Evolutionary conservation across 2,888 invertebrate species (phyloP).

Genomic region (Morpho deidamia): DNA sequence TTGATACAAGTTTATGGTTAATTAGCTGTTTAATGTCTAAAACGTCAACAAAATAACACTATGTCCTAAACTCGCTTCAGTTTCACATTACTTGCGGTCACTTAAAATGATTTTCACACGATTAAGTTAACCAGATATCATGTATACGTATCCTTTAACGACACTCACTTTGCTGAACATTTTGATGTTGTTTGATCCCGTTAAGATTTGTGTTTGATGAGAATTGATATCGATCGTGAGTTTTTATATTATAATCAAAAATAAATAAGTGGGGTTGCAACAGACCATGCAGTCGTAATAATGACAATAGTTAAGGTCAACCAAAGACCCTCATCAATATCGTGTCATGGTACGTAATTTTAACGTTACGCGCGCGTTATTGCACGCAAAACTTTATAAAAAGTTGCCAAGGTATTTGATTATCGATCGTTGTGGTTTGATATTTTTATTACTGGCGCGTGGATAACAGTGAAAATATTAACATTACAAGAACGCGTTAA

Average conservation of each 20-base stretch:
- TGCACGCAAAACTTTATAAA: slow-evolving; percentile 10
- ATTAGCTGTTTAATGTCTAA: too few species aligned
- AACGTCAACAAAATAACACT: slow-evolving; percentile 3
- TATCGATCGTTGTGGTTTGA: slow-evolving; percentile 3
- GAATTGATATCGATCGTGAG: slow-evolving; percentile 40
- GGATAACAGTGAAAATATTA: too few species aligned
- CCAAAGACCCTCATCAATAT: slow-evolving; percentile 44
- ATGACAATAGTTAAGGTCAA: slow-evolving; percentile 58
- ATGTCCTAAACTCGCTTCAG: not conserved
- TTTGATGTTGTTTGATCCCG: slow-evolving; percentile 45
- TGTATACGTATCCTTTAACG: slow-evolving; percentile 12
- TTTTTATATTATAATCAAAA: slow-evolving; percentile 60
- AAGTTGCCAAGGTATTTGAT: slow-evolving; percentile 15
- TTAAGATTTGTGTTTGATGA: slow-evolving; percentile 55
- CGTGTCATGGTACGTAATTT: slow-evolving; percentile 55
- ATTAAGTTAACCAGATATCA: slow-evolving; percentile 13
- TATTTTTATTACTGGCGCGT: too few species aligned
- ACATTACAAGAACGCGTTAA: too few species aligned
- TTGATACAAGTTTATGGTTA: not conserved
- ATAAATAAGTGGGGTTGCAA: slow-evolving; percentile 59
- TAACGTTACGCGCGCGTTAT: slow-evolving; percentile 10
- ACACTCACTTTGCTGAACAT: slow-evolving; percentile 66
- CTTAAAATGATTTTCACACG: slow-evolving; percentile 16
- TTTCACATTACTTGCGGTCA: slow-evolving; percentile 12
- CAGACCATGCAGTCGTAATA: slow-evolving; percentile 44